Base-by-base conservation (phyloP, 2,888 invertebrate genomes). In the Schrankia costaestrigalis region DNA sequence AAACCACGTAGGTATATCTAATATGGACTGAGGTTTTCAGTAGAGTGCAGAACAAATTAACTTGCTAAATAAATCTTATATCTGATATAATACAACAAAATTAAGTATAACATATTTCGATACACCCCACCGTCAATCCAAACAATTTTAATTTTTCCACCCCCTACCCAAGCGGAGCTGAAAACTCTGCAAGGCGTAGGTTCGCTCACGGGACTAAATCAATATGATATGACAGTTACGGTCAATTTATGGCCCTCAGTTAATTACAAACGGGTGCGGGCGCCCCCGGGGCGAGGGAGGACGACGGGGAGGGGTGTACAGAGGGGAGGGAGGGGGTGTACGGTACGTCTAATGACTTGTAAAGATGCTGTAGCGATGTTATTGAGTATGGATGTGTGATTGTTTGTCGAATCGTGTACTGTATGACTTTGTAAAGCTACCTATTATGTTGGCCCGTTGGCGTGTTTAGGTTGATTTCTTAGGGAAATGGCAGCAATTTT, bases 191-290 rank as follows among this genome's bases (percentile, higher is more conserved):
- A 63, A 67, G 64, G 64, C 70, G 67, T 61, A 62, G 64, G 54
- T 59, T 57, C 57, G 55, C 53, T 64, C 74, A 59, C 74, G 82
- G 76, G 85, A 79, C 86, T 87, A 87, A 88, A 87, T 88, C 88
- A 86, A 87, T 88, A 87, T 87, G 84, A 87, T 87, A 87, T 86
- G 87, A 88, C 87, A 88, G 87, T 86, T 83, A 79, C 79, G 84
- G 84, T 85, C 87, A 85, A 87, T 87, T 87, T 87, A 88, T 87
- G 82, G 83, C 81, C 79, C 78, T 75, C 76, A 71, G 87, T 88
- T 87, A 86, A 88, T 88, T 88, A 87, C 86, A 82, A 79, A 73
- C 74, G 79, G 80, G 80, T 63, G 78, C 65, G 66, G 69, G 49
- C 53, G 51, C 51, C 43, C 45, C 38, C 41, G 35, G 46, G 51